These are phyloP conservation scores for Philereme vetulata DNA, from an alignment of 2,888 invertebrate genomes.

Conservation along the genomic window DNA sequence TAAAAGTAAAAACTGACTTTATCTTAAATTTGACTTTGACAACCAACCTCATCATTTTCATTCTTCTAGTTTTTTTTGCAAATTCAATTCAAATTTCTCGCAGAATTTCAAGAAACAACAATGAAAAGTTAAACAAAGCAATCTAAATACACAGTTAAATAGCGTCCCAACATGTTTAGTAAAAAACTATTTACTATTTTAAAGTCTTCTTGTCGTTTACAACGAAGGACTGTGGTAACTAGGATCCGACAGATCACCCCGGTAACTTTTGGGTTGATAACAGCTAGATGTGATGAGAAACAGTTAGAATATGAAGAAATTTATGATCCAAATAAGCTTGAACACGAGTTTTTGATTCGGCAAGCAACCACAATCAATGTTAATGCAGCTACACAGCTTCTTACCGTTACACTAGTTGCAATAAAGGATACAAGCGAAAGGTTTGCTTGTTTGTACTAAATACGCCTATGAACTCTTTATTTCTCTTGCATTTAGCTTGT, in stretches of 20 bases:
- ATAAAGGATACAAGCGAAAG: slow-evolving; percentile 81
- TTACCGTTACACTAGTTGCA: slow-evolving; percentile 81
- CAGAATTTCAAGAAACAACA: slow-evolving; percentile 1
- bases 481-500: neutral
- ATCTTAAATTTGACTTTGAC: no score
- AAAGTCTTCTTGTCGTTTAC: slow-evolving; percentile 46
- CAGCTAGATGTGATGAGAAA: slow-evolving; percentile 61
- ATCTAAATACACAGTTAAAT: neutral
- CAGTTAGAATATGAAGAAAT: slow-evolving; percentile 46
- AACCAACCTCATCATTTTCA: no score
- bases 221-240: slow-evolving; percentile 44
- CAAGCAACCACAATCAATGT: slow-evolving; percentile 82
- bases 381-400: slow-evolving; percentile 80
- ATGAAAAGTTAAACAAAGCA: slow-evolving; percentile 1
- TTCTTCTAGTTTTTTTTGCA: neutral
- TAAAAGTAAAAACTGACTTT: no score
- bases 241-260: slow-evolving; percentile 57
- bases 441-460: slow-evolving; percentile 45
- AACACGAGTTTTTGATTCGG: slow-evolving; percentile 79
- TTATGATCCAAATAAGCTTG: slow-evolving; percentile 63
- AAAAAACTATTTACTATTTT: slow-evolving; percentile 55
- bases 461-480: neutral
- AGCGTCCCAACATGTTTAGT: slow-evolving; percentile 53
- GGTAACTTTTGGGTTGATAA: slow-evolving; percentile 58
- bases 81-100: neutral